Evolutionary conservation across 2,113 vertebrate species (phyloP), one percentile per base, ranked within the genome.

Genomic region (Brachypteracias leptosomus): DNA sequence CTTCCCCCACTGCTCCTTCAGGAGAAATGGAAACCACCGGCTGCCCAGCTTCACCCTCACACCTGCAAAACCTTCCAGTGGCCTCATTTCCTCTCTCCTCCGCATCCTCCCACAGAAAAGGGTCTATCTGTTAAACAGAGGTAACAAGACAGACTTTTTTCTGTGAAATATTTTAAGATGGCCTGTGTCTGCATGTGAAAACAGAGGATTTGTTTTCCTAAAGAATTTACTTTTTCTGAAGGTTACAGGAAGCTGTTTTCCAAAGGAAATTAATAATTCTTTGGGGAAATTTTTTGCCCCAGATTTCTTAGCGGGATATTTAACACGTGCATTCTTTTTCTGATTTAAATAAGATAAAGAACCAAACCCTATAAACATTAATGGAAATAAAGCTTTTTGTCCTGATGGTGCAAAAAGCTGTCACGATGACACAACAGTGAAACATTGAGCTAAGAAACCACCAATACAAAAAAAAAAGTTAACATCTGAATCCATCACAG

Each of bases 61-160:
- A 95, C 94, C 92, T 92, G 93, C 76, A 81, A 88, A 70, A 33
- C 24, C 65, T 92, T 80, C 92, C 72, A 31, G 26, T 18, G 51
- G 68, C 90, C 92, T 95, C 96, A 89, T 89, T 92, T 95, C 92
- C 93, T 94, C 88, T 76, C 93, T 95, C 93, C 85, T 96, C 81
- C 47, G 1, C 81, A 89, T 91, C 85, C 90, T 96, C 83, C 94
- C 79, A 83, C 92, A 77, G 76, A 93, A 86, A 44, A 5, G 52
- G 42, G 46, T 80, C 75, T 95, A 81, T 93, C 73, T 93, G 35
- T 89, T 92, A 87, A 92, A 89, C 87, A 95, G 94, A 90, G 77
- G 35, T 35, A 79, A 79, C 0, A 2, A n/a, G 33, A n/a, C 52
- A 29, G 49, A 17, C 29, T 57, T 66, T 46, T 58, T 57, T 57